Conservation (phyloP, 1,140 invertebrate genomes). For the Nasonia longicornis region DNA sequence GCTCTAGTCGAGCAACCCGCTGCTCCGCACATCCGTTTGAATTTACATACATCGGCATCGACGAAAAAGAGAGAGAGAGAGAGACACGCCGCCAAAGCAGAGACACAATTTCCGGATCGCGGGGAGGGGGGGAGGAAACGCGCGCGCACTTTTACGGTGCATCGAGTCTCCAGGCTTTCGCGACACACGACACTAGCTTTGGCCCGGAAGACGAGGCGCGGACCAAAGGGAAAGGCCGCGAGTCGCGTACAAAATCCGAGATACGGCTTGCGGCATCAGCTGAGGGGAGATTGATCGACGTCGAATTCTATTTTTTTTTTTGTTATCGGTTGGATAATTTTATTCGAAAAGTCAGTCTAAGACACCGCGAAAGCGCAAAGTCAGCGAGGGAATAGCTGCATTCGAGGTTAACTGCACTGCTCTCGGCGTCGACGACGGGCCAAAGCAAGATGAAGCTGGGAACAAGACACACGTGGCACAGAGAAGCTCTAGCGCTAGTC, state of each 20-base stretch:
- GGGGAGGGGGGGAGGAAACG: background rate
- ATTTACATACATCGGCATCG: background rate
- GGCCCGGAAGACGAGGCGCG: background rate
- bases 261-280: background rate
- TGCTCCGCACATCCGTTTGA: slow-evolving; percentile 2
- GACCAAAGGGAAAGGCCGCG: background rate
- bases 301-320: background rate
- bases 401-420: no score
- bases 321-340: background rate
- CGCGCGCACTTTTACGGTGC: slow-evolving; percentile 11
- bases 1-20: background rate
- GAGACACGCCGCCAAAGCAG: background rate
- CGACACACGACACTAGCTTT: background rate
- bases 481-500: no score
- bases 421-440: no score
- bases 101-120: slow-evolving; percentile 38
- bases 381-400: no score
- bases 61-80: background rate
- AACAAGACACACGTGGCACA: background rate
- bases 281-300: background rate
- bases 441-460: no score
- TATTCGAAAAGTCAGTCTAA: background rate
- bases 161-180: background rate
- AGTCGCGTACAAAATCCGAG: background rate
- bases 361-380: no score